Base-by-base conservation (phyloP, 1,140 invertebrate genomes). In the Gonatopus flavifemur region DNA sequence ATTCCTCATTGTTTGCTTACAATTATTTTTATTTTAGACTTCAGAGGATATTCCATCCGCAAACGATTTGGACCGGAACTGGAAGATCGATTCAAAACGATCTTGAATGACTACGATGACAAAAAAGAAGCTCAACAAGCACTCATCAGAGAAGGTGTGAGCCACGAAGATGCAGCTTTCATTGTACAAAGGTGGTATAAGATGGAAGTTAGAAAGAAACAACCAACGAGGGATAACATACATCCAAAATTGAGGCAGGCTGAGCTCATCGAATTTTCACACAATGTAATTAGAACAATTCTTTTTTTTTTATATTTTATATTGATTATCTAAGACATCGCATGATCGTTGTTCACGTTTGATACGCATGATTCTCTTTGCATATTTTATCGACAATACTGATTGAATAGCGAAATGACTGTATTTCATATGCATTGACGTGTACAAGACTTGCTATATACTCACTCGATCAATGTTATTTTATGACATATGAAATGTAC, bases 1-100 rank as follows among this genome's bases (percentile, higher is more conserved):
- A 21, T 24, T 35, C n/a, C n/a, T n/a, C n/a, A n/a, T n/a, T n/a
- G n/a, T n/a, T n/a, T n/a, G n/a, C n/a, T n/a, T n/a, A n/a, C n/a
- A n/a, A n/a, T n/a, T n/a, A n/a, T 46, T 0, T 51, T 39, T 22
- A 5, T 58, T 58, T 12, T 37, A 87, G 85, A 84, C 69, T 86
- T 83, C 69, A 78, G 84, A 54, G 85, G 86, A 2, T 86, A 85
- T 57, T 83, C 82, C 1, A 83, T 85, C 3, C 67, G 86, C 18
- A 81, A 83, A 51, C 81, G 83, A 55, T 84, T 84, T 69, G 83
- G 83, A 7, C 79, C 78, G 32, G 77, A 82, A 13, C 64, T 81
- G 18, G 79, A 83, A 49, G 81, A 78, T 24, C 61, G 59, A 59
- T 80, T 75, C 38, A 78, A 77, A 44, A 69, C 57, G 39, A 73